A percentile compares a stretch with the other conserved stretches of the same genome.
Conservation (phyloP, 2,888 invertebrate species). For the Dryocosmus kuriphilus region DNA sequence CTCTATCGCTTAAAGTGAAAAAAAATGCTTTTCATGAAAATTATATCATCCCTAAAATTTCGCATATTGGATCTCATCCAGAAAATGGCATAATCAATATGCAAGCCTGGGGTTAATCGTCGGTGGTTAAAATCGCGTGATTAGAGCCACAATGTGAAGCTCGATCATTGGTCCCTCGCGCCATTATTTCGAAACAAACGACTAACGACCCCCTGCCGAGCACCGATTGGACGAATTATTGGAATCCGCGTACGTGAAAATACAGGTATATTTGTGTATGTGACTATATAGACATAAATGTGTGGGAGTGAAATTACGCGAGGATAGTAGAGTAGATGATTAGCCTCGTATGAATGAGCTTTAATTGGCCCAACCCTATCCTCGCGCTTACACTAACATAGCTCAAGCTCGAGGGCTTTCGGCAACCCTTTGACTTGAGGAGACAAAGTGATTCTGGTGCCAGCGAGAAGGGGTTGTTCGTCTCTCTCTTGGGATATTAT, state of each 20-base stretch:
- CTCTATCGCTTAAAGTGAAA: too few species aligned
- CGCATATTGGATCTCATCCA: not conserved
- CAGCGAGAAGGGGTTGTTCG: conserved; percentile 60
- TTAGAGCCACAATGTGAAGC: conserved; percentile 45
- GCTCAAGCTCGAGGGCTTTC: conserved; percentile 62
- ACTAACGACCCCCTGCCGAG: conserved; percentile 72
- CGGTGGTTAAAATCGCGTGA: conserved; percentile 30
- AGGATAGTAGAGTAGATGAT: conserved; percentile 65
- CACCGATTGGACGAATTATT: conserved; percentile 69
- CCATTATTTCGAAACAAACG: conserved; percentile 73
- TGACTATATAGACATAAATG: too few species aligned
- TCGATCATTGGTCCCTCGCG: conserved; percentile 51
- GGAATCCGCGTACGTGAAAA: conserved; percentile 57
- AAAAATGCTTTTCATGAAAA: too few species aligned
- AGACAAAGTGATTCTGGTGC: conserved; percentile 64
- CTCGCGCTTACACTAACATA: conserved; percentile 57
- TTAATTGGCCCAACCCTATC: conserved; percentile 71
- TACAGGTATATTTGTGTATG: not conserved
- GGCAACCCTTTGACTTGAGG: conserved; percentile 68
- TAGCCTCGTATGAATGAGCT: conserved; percentile 73
- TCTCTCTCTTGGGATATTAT: conserved; percentile 70
- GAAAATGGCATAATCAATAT: not conserved
- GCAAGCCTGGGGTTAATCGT: not conserved
- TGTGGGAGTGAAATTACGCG: conserved; percentile 45
- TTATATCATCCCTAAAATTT: too few species aligned